These are phyloP conservation scores for Lindbergichthys nudifrons DNA, from an alignment of 2,797 vertebrate genomes.

Conservation along the genomic window DNA sequence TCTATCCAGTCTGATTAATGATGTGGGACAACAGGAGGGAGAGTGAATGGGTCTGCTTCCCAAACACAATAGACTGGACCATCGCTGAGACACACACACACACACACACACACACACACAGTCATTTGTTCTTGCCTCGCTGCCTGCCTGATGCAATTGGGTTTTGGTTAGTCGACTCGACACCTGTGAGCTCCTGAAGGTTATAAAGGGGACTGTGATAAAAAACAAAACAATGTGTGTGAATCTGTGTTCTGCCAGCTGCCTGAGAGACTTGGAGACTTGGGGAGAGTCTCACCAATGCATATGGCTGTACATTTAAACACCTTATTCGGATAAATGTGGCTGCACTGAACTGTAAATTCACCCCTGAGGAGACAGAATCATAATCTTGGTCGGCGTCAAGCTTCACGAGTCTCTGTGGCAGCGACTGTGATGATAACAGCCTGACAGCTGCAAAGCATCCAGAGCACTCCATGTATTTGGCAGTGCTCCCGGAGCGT, in stretches of 20 bases:
- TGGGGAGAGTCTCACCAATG: constrained; percentile 5
- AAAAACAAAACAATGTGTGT: neutral
- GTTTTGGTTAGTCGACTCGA: constrained; percentile 45
- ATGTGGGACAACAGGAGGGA: constrained; percentile 68
- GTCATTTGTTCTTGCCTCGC: constrained; percentile 33
- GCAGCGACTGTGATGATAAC: constrained; percentile 50
- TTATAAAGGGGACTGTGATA: constrained; percentile 30
- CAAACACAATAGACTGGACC: constrained; percentile 69
- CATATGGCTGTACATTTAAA: constrained; percentile 19
- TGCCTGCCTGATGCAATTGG: constrained; percentile 53
- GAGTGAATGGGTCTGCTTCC: constrained; percentile 58
- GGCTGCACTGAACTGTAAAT: constrained; percentile 39
- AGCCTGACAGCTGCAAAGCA: constrained; percentile 64
- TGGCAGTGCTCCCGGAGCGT: constrained; percentile 39
- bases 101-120: constrained; percentile 6
- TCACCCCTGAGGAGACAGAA: constrained; percentile 29
- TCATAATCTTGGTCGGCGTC: constrained; percentile 24
- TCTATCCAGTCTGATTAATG: constrained; percentile 78
- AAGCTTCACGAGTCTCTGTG: constrained; percentile 33
- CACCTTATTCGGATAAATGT: constrained; percentile 18
- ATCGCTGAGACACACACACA: constrained; percentile 34
- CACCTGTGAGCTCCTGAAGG: constrained; percentile 51
- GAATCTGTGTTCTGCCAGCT: constrained; percentile 10
- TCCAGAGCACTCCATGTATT: constrained; percentile 48
- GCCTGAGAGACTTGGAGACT: constrained; percentile 5